Conservation (phyloP, 2,113 vertebrate genomes). For the Ciconia stormi region DNA sequence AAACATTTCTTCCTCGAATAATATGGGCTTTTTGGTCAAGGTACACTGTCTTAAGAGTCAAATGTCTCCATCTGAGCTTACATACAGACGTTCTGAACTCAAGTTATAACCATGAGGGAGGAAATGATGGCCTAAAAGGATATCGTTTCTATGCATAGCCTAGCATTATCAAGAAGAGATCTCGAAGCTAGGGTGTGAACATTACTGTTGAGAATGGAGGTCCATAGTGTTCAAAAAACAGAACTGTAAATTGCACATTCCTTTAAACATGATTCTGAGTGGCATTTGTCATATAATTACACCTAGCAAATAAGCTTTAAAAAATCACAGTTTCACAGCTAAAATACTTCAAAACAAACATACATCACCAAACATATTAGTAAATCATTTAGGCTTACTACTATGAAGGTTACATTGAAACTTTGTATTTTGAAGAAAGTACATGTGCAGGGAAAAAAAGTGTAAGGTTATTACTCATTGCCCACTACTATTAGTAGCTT, state of each 20-base stretch:
- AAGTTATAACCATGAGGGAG: neutral
- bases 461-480: neutral
- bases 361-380: neutral
- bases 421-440: neutral
- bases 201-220: neutral
- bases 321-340: neutral
- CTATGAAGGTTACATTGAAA: neutral
- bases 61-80: neutral
- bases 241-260: neutral
- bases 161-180: neutral
- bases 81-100: neutral
- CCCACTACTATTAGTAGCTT: neutral
- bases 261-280: neutral
- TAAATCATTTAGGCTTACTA: neutral
- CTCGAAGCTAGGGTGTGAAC: neutral
- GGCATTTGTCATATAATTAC: neutral
- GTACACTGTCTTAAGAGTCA: neutral
- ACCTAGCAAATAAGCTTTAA: neutral
- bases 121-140: neutral
- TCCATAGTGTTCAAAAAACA: neutral
- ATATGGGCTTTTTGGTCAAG: neutral
- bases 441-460: neutral
- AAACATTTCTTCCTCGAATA: neutral
- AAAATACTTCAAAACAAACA: neutral
- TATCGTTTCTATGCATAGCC: neutral